A percentile compares a stretch with the other conserved stretches of the same genome.
Evolutionary conservation across 1,140 invertebrate species (phyloP).

Genomic region (Microplitis mediator): DNA sequence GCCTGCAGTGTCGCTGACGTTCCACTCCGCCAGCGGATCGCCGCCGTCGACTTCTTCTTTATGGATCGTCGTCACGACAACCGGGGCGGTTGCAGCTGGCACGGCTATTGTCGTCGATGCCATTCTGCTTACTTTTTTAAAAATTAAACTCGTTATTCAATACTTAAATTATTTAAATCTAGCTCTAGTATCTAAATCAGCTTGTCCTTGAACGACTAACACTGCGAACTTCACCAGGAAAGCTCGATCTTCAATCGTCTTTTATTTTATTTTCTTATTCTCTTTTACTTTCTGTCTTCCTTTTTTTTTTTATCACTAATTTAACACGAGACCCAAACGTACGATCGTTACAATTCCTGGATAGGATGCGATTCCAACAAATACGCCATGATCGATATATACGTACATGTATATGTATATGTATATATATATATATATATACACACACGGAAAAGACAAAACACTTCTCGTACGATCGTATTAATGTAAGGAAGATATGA

Average conservation of each 20-base stretch:
- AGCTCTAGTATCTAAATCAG: neutral
- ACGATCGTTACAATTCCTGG: constrained; percentile 12
- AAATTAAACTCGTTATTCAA: constrained; percentile 3
- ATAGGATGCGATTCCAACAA: constrained; percentile 13
- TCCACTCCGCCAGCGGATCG: constrained; percentile 27
- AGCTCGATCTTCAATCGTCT: neutral
- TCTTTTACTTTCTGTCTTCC: neutral
- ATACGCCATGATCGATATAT: constrained; percentile 29
- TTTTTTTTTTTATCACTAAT: neutral
- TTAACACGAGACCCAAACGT: neutral
- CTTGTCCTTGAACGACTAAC: neutral
- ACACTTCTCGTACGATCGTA: constrained; percentile 15
- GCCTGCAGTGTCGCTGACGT: neutral
- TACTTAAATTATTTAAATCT: constrained; percentile 7
- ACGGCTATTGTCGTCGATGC: constrained; percentile 35
- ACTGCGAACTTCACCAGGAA: constrained; percentile 9
- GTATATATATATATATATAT: neutral
- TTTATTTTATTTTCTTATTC: neutral
- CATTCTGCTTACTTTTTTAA: constrained; percentile 9
- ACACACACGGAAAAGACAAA: constrained; percentile 25
- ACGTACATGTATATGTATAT: neutral
- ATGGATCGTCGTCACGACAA: constrained; percentile 7
- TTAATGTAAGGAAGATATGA: constrained; percentile 5
- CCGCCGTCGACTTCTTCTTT: constrained; percentile 22
- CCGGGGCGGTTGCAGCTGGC: constrained; percentile 17